A percentile compares a stretch with the other conserved stretches of the same genome.
phyloP scores from a whole-genome alignment of 2,797 vertebrate genomes.

The Rhinophrynus dorsalis region DNA sequence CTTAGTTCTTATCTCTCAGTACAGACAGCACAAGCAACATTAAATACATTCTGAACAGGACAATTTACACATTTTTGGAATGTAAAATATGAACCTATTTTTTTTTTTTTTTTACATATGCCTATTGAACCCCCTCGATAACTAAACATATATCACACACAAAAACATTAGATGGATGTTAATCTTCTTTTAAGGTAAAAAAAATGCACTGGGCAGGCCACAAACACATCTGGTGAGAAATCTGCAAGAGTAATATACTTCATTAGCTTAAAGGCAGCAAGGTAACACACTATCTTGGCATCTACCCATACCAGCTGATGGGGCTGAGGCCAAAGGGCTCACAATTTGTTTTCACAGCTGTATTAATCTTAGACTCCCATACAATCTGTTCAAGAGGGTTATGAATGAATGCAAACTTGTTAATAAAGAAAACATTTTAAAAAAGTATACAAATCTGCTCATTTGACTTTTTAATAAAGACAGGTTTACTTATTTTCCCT shows the following conservation, averaged over 20 bases:
- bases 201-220: slow-evolving; percentile 69
- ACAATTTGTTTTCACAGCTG: slow-evolving; percentile 82
- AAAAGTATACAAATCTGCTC: not conserved
- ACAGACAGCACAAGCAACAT: too few relatives aligned
- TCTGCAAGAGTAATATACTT: slow-evolving; percentile 74
- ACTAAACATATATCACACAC: too few relatives aligned
- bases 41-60: too few relatives aligned
- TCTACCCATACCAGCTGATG: slow-evolving; percentile 72
- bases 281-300: slow-evolving; percentile 77
- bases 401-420: not conserved
- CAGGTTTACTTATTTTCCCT: too few relatives aligned
- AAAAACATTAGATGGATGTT: too few relatives aligned
- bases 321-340: slow-evolving; percentile 71
- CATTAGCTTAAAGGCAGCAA: slow-evolving; percentile 70
- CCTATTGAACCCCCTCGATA: too few relatives aligned
- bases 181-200: too few relatives aligned
- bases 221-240: slow-evolving; percentile 76
- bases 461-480: too few relatives aligned
- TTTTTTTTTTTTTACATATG: too few relatives aligned
- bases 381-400: not conserved
- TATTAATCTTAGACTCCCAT: slow-evolving; percentile 69
- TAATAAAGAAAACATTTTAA: not conserved
- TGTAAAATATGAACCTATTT: slow-evolving; percentile 68
- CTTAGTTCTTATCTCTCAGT: too few relatives aligned
- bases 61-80: too few relatives aligned